A percentile compares a stretch with the other conserved stretches of the same genome.
Evolutionary conservation across 92 coral and sea anemone genomes (phyloP).

Genomic region (Paramuricea clavata): DNA sequence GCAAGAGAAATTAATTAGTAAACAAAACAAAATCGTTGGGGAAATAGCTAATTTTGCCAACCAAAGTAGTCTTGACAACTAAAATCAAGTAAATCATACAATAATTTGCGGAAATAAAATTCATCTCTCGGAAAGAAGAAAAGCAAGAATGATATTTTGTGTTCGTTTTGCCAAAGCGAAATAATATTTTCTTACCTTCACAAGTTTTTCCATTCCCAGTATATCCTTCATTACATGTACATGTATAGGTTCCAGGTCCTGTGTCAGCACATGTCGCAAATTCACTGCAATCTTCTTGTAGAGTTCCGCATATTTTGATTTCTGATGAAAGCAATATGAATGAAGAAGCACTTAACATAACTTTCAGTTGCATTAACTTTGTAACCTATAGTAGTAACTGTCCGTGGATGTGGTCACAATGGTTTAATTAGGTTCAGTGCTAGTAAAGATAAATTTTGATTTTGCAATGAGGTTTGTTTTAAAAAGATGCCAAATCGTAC

Average conservation of each 20-base stretch:
- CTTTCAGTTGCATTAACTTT: neutral
- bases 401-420: too few species aligned
- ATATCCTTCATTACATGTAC: conserved; percentile 33
- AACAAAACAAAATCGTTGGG: too few species aligned
- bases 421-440: too few species aligned
- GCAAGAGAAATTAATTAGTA: too few species aligned
- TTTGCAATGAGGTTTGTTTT: too few species aligned
- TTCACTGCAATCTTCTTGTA: conserved; percentile 20
- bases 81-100: neutral
- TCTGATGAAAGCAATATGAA: too few species aligned
- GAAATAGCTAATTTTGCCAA: too few species aligned
- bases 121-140: too few species aligned
- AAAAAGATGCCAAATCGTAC: too few species aligned
- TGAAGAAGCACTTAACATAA: neutral
- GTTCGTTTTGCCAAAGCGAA: neutral
- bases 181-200: neutral
- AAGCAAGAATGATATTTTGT: too few species aligned
- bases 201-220: conserved; percentile 31
- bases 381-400: neutral
- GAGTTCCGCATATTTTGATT: conserved; percentile 34
- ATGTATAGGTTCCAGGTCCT: conserved; percentile 24
- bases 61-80: too few species aligned
- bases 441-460: too few species aligned
- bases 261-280: conserved; percentile 37
- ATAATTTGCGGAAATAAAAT: neutral